Base-by-base conservation (phyloP, 92 coral and sea anemone species). In the Epizoanthus fatuus region DNA sequence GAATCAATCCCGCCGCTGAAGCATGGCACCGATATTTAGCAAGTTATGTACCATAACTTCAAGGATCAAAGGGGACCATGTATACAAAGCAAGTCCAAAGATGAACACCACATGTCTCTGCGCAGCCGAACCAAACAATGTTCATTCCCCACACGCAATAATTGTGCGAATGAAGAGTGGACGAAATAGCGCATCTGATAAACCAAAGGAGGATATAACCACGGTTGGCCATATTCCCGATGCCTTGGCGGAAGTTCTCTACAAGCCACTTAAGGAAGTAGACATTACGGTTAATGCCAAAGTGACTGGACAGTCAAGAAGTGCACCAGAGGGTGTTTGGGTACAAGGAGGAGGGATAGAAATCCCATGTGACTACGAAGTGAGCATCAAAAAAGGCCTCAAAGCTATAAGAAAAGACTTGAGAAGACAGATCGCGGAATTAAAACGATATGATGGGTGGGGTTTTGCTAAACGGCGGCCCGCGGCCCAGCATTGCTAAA, bases 211-310 rank as follows among this genome's bases (percentile, higher is more conserved):
- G 57, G 44, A 40, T 40, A 3, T 40, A 40, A 5, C 5, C 44
- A 81, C 75, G 67, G 78, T 63, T 17, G 86, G 79, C 13, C 76
- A 81, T 63, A 29, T 79, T 56, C 84, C 70, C 78, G 79, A 81
- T 81, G 45, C 76, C 63, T 77, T 81, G 86, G 86, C 86, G 2
- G 88, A 84, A 74, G 53, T 84, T 73, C 81, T 84, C 25, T 84
- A 72, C 63, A 72, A 84, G 88, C 88, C 88, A 44, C 74, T 84
- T 73, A 57, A 57, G 57, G 81, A 84, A 49, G 72, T 74, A 19
- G 72, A 84, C 60, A 75, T 77, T 51, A 69, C 67, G 22, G 39
- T 86, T 53, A 65, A 38, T 57, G 53, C 59, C 22, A 68, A 70
- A 69, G 71, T 86, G 63, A 75, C 74, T 63, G 75, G 84, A 29